These are phyloP conservation scores for Orycteropus afer DNA, from an alignment of 2,113 vertebrate species.

Conservation along the genomic window DNA sequence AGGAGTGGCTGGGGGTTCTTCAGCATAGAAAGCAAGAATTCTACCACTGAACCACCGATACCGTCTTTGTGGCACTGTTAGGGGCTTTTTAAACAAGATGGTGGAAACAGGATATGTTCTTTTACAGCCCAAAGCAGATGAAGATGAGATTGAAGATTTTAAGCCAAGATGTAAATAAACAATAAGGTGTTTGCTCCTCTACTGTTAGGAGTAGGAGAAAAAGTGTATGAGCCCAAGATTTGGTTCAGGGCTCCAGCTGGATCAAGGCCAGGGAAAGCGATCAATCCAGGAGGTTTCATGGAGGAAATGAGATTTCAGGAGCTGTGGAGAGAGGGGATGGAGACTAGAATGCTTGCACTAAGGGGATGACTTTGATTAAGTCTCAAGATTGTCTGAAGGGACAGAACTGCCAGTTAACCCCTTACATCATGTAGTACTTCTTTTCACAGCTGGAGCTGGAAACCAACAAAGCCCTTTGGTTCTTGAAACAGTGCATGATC, in stretches of 20 bases:
- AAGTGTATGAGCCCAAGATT: background rate
- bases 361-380: background rate
- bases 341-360: background rate
- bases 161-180: background rate
- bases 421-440: fast-evolving
- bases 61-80: too few relatives aligned
- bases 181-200: background rate
- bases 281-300: background rate
- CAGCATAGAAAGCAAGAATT: too few relatives aligned
- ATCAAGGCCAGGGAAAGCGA: background rate
- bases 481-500: slow-evolving; percentile 34
- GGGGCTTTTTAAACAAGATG: background rate
- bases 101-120: background rate
- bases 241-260: background rate
- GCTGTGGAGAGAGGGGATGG: background rate
- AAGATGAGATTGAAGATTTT: background rate
- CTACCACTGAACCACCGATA: too few relatives aligned
- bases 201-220: background rate
- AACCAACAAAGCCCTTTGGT: background rate
- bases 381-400: background rate
- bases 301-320: background rate
- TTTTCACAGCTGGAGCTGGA: slow-evolving; percentile 55
- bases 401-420: background rate
- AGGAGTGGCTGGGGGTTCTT: too few relatives aligned
- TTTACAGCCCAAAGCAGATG: background rate